Conservation (phyloP, 2,888 invertebrate species). For the Invenusta paracnida region DNA sequence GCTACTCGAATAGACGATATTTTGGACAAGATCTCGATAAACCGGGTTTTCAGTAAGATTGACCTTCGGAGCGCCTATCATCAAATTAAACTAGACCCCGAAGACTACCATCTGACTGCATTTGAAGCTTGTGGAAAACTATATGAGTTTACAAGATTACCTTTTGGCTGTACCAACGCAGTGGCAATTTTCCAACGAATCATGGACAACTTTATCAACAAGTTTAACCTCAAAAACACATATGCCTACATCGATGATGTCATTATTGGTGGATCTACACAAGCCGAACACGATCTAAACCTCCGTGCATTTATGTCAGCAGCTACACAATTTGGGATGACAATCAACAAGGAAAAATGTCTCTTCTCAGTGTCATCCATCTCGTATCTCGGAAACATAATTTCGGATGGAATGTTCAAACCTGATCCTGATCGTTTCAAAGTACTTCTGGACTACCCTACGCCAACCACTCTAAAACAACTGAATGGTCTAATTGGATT, state of each 20-base stretch:
- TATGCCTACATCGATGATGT: conserved; percentile 21
- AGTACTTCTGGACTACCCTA: conserved; percentile 17
- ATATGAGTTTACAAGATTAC: conserved; percentile 30
- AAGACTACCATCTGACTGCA: conserved; percentile 16
- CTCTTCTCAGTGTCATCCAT: background rate
- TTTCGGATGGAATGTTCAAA: background rate
- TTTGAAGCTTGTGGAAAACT: conserved; percentile 34
- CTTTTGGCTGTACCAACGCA: conserved; percentile 23
- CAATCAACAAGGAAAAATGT: conserved; percentile 22
- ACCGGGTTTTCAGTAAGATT: background rate
- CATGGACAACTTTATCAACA: conserved; percentile 9
- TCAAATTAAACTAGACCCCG: conserved; percentile 12
- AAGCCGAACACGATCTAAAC: conserved; percentile 20
- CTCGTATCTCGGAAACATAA: conserved; percentile 32
- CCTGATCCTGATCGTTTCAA: conserved; percentile 30
- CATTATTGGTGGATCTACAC: conserved; percentile 30
- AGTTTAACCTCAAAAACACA: background rate
- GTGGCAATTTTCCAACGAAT: conserved; percentile 4
- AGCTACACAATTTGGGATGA: conserved; percentile 27
- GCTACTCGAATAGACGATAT: background rate
- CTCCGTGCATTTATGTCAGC: conserved; percentile 19
- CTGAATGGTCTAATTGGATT: conserved; percentile 27
- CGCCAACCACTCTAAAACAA: conserved; percentile 7
- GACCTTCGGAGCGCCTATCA: background rate
- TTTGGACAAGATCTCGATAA: background rate